Base-by-base conservation (phyloP, 2,888 invertebrate genomes). In the Agrotis clavis region DNA sequence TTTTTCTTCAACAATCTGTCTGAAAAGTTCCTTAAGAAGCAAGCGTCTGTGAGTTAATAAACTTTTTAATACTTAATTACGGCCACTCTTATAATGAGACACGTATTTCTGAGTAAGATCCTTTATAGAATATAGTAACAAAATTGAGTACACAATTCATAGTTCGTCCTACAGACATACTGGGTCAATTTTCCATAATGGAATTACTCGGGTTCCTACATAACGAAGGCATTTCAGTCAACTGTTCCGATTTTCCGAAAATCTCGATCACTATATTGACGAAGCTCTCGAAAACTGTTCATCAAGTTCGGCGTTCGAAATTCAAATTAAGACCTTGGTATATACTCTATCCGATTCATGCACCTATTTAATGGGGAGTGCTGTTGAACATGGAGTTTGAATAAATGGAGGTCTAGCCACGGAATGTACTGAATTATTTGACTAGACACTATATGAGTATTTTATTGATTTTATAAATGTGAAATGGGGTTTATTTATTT, bases 271-370 rank as follows among this genome's bases (percentile, higher is more conserved):
- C 62, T 84, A 78, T 86, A 78, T 88, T 87, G 83, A 85, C 82
- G 77, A 72, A 87, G 86, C 86, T 83, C 87, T 90, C 81, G 76
- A 86, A 88, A 89, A 86, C 82, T 84, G 80, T 88, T 87, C 83
- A 86, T 87, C 82, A 84, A 85, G 82, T 83, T 71, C 65, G 74
- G 69, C 84, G 85, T 87, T 77, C 85, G 81, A 87, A 90, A 90
- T 91, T 91, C 86, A 90, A 92, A 93, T 91, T 86, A 89, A 89
- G 87, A 86, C 85, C 84, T 84, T 81, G 80, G n/a, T n/a, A n/a
- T n/a, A 87, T 87, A 86, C 86, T 89, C 87, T 88, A 86, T 83
- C 84, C 83, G 69, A 88, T 91, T 88, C 82, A 88, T 87, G 89
- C 90, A 87, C 84, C 89, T 86, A 65, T 63, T 71, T 81, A 75